Conservation (phyloP, 1,140 invertebrate species). For the Pseudoatta argentina region DNA sequence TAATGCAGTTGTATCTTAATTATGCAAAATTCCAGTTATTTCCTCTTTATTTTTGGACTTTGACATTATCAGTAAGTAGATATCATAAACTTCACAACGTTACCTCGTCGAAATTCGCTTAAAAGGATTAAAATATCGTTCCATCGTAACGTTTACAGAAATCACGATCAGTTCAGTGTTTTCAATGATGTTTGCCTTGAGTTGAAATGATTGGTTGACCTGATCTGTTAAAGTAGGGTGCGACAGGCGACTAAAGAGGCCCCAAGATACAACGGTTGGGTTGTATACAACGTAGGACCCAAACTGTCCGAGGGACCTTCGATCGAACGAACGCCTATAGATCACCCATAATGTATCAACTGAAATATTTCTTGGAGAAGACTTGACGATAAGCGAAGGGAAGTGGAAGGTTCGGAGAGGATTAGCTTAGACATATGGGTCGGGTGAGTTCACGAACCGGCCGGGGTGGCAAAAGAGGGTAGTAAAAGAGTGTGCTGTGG, state of each 20-base stretch:
- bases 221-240: not conserved
- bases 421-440: constrained; percentile 32
- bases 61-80: not conserved
- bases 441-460: not conserved
- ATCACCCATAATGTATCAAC: constrained; percentile 44
- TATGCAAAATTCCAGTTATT: not conserved
- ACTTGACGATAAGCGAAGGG: not conserved
- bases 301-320: not conserved
- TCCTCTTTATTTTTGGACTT: not conserved
- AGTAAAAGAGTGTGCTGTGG: constrained; percentile 33
- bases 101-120: not conserved
- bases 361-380: constrained; percentile 19
- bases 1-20: too few species aligned
- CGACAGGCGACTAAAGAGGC: not conserved
- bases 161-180: not conserved
- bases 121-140: not conserved
- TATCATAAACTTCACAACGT: not conserved
- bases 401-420: not conserved
- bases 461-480: not conserved
- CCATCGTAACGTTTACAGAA: not conserved
- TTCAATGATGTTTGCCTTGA: not conserved
- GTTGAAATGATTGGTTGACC: not conserved
- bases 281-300: not conserved
- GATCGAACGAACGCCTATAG: constrained; percentile 44
- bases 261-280: not conserved